phyloP scores from a whole-genome alignment of 2,797 vertebrate genomes.

The Hipposideros larvatus region DNA sequence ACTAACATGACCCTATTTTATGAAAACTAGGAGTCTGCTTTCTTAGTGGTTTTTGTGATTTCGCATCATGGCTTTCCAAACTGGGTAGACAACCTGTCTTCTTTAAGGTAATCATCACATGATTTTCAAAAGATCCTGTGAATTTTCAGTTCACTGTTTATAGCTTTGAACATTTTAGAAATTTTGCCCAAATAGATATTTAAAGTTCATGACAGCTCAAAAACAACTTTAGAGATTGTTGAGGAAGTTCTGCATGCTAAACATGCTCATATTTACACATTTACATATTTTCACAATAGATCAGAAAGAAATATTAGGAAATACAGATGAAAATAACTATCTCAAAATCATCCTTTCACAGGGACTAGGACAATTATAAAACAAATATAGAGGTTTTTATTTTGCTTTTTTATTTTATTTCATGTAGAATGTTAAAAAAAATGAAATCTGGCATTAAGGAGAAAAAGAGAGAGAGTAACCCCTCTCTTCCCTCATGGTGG shows the following conservation, averaged over 20 bases:
- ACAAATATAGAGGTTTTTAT: background rate
- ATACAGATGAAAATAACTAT: background rate
- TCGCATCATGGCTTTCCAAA: background rate
- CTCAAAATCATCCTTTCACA: background rate
- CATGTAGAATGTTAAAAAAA: background rate
- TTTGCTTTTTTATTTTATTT: conserved; percentile 4
- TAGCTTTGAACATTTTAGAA: background rate
- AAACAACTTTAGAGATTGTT: background rate
- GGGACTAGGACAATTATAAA: background rate
- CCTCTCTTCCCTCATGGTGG: background rate
- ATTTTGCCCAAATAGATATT: background rate
- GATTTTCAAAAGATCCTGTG: background rate
- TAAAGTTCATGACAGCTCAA: background rate
- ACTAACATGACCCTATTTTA: background rate
- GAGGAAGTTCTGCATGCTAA: background rate
- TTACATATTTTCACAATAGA: background rate
- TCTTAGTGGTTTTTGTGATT: background rate
- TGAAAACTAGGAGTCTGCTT: background rate
- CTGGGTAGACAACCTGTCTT: background rate
- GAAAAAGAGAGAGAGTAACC: background rate
- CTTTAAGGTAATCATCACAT: background rate
- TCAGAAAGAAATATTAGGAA: background rate
- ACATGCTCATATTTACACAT: background rate
- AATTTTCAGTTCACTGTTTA: background rate
- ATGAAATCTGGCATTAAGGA: background rate